phyloP scores from a whole-genome alignment of 2,888 invertebrate species.

The Andricus curvator region DNA sequence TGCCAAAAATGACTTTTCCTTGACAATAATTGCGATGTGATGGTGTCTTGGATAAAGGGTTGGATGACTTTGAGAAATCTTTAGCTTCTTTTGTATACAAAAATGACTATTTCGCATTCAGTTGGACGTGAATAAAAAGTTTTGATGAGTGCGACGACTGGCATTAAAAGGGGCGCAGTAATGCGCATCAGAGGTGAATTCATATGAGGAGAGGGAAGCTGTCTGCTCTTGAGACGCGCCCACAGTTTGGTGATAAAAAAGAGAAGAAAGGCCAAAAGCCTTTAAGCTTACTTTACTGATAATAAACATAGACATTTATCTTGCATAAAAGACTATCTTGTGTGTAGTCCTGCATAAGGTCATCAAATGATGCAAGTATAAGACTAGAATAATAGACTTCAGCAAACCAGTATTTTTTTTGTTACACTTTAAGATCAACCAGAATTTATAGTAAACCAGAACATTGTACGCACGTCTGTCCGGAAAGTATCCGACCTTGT shows the following conservation, averaged over 20 bases:
- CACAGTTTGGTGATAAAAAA: constrained; percentile 6
- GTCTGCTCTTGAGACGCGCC: constrained; percentile 8
- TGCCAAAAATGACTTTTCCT: background rate
- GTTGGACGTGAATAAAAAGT: background rate
- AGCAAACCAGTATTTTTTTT: too few species aligned
- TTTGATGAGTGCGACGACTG: constrained; percentile 7
- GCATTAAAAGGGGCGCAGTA: background rate
- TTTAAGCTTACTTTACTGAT: constrained; percentile 20
- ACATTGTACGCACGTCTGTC: too few species aligned
- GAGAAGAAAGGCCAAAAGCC: constrained; percentile 9
- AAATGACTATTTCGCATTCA: background rate
- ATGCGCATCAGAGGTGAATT: background rate
- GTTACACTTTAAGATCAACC: background rate
- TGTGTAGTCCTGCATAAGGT: background rate
- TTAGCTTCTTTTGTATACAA: constrained; percentile 4
- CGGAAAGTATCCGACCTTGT: too few species aligned
- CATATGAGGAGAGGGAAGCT: background rate
- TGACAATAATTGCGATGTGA: background rate
- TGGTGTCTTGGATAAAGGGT: background rate
- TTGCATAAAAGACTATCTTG: constrained; percentile 18
- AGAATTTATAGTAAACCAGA: background rate
- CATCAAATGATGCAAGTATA: constrained; percentile 11
- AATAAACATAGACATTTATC: constrained; percentile 23
- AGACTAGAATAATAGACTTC: background rate
- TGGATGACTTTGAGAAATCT: background rate